Evolutionary conservation across 2,888 invertebrate species (phyloP), one percentile per base, ranked within the genome.

Genomic region (Ormyrus thymus): DNA sequence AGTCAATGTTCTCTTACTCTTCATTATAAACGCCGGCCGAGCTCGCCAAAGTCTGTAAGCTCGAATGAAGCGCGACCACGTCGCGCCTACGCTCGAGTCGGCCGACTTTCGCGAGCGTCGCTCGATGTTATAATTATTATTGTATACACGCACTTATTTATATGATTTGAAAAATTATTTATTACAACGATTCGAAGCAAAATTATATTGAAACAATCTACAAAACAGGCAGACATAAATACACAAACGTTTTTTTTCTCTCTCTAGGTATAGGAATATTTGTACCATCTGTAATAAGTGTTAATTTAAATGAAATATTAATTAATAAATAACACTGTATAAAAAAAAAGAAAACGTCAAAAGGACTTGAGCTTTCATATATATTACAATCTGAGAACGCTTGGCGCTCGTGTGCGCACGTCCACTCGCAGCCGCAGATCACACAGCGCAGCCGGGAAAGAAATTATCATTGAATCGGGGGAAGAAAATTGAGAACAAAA

Each of bases 261-360:
- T 79, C 72, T 82, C 85, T 88, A 87, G 87, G 85, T 86, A 85
- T 89, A 89, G 87, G 87, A 88, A 86, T 85, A 89, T 89, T 89
- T 89, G 88, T 89, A 89, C 88, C 87, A 89, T 87, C 88, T 88
- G 88, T 88, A 88, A 86, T 89, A 87, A 89, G 86, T 85, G 86
- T 86, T 83, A 85, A 83, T 86, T 86, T 86, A 85, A 85, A 83
- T 77, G 83, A 84, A 85, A 85, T 85, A 80, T 84, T 83, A 83
- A 86, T 86, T 86, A 84, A 86, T 83, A 84, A 84, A 83, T 83
- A 84, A 84, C 83, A 83, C 84, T 83, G 79, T 83, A 81, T 75
- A 79, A 82, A 81, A 80, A 29, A 29, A 29, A 29, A 29, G n/a
- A 71, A 76, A 82, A 81, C 65, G 78, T 81, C 69, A 76, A 81